Percentiles rank a stretch among this genome's conserved stretches.
phyloP scores from a whole-genome alignment of 2,888 invertebrate genomes.

The Tenthredo mesomela region DNA sequence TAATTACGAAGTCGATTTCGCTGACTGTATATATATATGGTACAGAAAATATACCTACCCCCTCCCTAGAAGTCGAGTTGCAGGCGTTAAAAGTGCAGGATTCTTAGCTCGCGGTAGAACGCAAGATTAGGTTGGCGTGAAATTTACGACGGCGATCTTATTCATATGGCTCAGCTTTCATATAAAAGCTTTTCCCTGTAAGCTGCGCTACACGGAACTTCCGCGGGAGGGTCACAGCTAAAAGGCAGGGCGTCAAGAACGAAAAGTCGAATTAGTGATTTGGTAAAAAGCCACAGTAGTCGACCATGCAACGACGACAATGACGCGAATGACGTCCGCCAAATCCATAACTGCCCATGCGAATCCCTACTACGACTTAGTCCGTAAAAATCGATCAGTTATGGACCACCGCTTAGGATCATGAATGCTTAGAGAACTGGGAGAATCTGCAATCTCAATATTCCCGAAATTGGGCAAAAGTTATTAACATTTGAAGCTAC shows the following conservation, averaged over 20 bases:
- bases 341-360: slow-evolving; percentile 40
- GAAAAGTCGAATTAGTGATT: slow-evolving; percentile 50
- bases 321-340: slow-evolving; percentile 37
- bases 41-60: neutral
- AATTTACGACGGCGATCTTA: slow-evolving; percentile 76
- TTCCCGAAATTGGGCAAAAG: neutral
- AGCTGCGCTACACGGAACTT: slow-evolving; percentile 72
- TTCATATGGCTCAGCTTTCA: slow-evolving; percentile 73
- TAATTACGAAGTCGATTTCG: slow-evolving; percentile 5
- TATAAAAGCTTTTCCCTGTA: slow-evolving; percentile 78
- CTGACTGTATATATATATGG: neutral
- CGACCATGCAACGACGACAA: slow-evolving; percentile 34
- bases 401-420: neutral
- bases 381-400: slow-evolving; percentile 37
- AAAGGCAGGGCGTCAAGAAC: slow-evolving; percentile 29
- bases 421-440: neutral
- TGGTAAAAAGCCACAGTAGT: slow-evolving; percentile 45
- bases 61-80: neutral
- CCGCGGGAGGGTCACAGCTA: slow-evolving; percentile 55
- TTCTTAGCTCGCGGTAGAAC: slow-evolving; percentile 65
- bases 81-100: slow-evolving; percentile 38
- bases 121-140: slow-evolving; percentile 74
- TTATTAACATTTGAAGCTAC: neutral
- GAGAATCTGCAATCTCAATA: slow-evolving; percentile 21
- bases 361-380: slow-evolving; percentile 29